Evolutionary conservation across 2,113 vertebrate species (phyloP).

Genomic region (Poecilia latipinna): DNA sequence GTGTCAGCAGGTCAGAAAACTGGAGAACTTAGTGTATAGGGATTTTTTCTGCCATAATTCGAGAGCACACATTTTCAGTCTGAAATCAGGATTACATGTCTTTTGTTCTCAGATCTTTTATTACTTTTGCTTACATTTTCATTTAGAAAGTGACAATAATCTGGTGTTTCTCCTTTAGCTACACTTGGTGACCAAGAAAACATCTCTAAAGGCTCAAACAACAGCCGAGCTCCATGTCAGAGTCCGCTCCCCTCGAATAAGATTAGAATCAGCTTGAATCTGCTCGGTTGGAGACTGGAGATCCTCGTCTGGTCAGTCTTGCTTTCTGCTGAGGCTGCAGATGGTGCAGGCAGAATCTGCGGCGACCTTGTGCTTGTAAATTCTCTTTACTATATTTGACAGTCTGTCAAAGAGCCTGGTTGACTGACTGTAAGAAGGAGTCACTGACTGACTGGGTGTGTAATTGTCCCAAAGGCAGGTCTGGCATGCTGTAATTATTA

Average conservation of each 20-base stretch:
- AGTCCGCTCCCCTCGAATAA: not conserved
- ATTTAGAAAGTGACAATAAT: not conserved
- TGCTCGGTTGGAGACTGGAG: not conserved
- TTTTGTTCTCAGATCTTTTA: too few relatives aligned
- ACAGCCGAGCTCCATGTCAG: slow-evolving; percentile 1
- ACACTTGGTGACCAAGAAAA: not conserved
- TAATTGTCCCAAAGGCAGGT: slow-evolving; percentile 64
- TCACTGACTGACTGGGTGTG: slow-evolving; percentile 56
- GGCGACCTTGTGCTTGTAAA: slow-evolving; percentile 1
- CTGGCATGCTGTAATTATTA: slow-evolving; percentile 78
- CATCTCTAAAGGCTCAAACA: not conserved
- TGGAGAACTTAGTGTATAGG: too few relatives aligned
- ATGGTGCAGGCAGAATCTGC: not conserved
- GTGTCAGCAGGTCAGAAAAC: not conserved
- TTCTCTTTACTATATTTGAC: slow-evolving; percentile 14
- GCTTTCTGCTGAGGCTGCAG: slow-evolving; percentile 10
- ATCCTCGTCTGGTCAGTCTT: not conserved
- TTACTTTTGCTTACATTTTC: too few relatives aligned
- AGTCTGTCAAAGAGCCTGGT: slow-evolving; percentile 22
- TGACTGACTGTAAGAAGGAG: slow-evolving; percentile 27
- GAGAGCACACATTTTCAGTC: too few relatives aligned
- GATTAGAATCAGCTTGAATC: not conserved
- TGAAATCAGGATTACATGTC: too few relatives aligned
- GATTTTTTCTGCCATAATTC: too few relatives aligned
- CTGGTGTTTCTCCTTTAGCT: not conserved